Base-by-base conservation (phyloP, 2,888 invertebrate species). In the Poecilobothrus nobilitatus region DNA sequence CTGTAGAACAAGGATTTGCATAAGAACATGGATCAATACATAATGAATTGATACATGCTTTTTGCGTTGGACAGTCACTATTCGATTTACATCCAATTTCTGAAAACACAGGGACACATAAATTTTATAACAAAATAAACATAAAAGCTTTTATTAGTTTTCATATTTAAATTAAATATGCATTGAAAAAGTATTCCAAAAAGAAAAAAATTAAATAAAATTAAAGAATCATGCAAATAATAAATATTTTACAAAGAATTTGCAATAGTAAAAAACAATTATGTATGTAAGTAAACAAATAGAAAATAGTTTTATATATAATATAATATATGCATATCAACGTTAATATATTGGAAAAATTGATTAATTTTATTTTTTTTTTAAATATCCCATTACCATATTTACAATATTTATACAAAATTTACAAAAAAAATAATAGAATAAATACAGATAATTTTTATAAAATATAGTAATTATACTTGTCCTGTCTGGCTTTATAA, bases 21-120 rank as follows among this genome's bases (percentile, higher is more conserved):
- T 84, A 84, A 18, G 87, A 85, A 80, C 94, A 95, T 27, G 94
- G 94, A 81, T 93, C 92, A 71, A 89, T 86, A 77, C 95, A 95
- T 73, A 89, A 86, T 22, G 89, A 87, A 78, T 88, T 87, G 75
- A 93, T 85, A 80, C 95, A 95, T 73, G 92, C 89, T 78, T 91
- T 86, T 74, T 89, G 88, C 65, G 84, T 80, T 63, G 90, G 86
- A 78, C 95, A 95, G 75, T 94, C 91, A 75, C 87, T 87, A 81
- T 94, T 91, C 67, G 88, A 87, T 70, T 87, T 84, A 82, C 95
- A 95, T 78, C 89, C 89, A 78, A 91, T 86, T 84, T 91, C 93
- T 92, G 84, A 73, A 76, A 75, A 69, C 71, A 72, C 65, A 66
- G 27, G 27, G 2, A 27, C 27, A 27, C 27, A 27, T 27, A 68